Base-by-base conservation (phyloP, 2,797 vertebrate genomes). In the Dallia pectoralis region DNA sequence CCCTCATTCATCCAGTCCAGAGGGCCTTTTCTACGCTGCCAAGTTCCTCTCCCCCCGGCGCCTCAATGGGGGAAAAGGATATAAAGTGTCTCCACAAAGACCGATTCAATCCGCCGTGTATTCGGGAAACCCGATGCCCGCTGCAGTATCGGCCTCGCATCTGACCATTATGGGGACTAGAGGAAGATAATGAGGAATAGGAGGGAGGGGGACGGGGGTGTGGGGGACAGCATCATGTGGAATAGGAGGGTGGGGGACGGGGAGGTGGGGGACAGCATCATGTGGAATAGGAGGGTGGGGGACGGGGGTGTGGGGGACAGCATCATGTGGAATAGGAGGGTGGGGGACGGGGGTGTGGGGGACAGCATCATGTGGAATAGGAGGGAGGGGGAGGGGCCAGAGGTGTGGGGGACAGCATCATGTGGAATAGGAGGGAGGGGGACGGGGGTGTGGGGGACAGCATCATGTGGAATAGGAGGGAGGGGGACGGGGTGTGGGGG, bases 61-160 rank as follows among this genome's bases (percentile, higher is more conserved):
- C 82, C 84, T 89, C 88, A 92, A 90, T 89, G 82, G 88, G 85
- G 88, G 89, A 90, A 92, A 94, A 91, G 94, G 94, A 95, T 95
- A 96, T 95, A 93, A 91, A 91, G 96, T 97, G 96, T 96, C 91
- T 86, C 91, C 94, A 96, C 95, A 96, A 97, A 97, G 94, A 89
- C 85, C 91, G 93, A 94, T 94, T 96, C 93, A 95, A 92, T 93
- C 80, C 89, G 87, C 79, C 88, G 89, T 91, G 88, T 93, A 88
- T 78, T 89, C 87, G 82, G 85, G 94, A 96, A 96, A 96, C 91
- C 91, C 86, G 94, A 96, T 88, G 94, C 94, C 89, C 83, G 88
- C 81, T 79, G 91, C 92, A 93, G 93, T 94, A 94, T 95, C 94
- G 72, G 85, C 79, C 82, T 82, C 86, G 79, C 82, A 91, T 91